Evolutionary conservation across 2,113 vertebrate genomes (phyloP), one percentile per base, ranked within the genome.

Genomic region (Saiga tatarica): DNA sequence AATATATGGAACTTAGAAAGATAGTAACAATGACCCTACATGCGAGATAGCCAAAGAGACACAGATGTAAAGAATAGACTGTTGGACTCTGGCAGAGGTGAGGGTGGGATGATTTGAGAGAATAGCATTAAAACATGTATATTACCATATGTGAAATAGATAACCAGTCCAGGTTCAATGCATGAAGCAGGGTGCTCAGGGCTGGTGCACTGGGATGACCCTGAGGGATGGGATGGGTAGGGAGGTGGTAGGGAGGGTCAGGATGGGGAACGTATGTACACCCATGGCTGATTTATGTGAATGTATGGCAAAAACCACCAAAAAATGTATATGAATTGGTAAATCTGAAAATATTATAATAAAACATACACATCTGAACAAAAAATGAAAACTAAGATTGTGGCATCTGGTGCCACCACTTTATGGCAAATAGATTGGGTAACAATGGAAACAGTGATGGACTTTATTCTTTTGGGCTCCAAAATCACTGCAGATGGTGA

Each of bases 11-110:
- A 67, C 36, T 67, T 67, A 67, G 64, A 67, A 19, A 67, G 33
- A 36, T 21, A 19, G 64, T 67, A 67, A 67, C 0, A 0, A 71
- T 11, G 17, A 67, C 33, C 64, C 33, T 67, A 36, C 36, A 71
- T 71, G n/a, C 0, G 0, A 71, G n/a, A 11, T n/a, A 36, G 33
- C n/a, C 21, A 67, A 71, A 71, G n/a, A 71, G 17, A 71, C n/a
- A 21, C 2, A 10, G n/a, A 71, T 71, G 9, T 71, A 36, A 36
- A 36, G n/a, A 71, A 71, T 9, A 36, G 17, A 21, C 4, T 71
- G n/a, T 36, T 71, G 64, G n/a, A 11, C 64, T 71, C 17, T 36
- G 33, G 64, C n/a, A 67, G 33, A 36, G 64, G 4, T 4, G 2
- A 67, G 14, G 33, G n/a, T 36, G 64, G n/a, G 33, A 67, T 67